Base-by-base conservation (phyloP, 2,888 invertebrate species). In the Leptinotarsa rubiginosa region DNA sequence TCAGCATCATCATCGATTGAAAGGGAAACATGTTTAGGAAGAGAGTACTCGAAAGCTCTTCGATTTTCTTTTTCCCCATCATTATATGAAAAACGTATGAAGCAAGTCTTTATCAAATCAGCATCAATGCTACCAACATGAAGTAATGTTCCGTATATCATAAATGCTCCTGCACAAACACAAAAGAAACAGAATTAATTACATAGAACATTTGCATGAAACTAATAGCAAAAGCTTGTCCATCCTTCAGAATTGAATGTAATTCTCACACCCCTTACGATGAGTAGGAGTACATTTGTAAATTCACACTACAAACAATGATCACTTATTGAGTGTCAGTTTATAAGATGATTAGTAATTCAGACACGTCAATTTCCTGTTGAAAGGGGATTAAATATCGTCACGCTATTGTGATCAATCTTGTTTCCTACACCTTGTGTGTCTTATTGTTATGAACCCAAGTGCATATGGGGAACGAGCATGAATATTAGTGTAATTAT, bases 301-400 rank as follows among this genome's bases (percentile, higher is more conserved):
- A 47, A 71, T 54, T 47, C 25, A 47, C 49, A 65, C 65, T 56
- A 15, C 50, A 70, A 72, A 65, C 70, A 73, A 74, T 69, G 72
- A 22, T 68, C 54, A 64, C 62, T 41, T 12, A 41, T 41, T 18
- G 18, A 12, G 41, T n/a, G n/a, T 31, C 62, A 41, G 12, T 62
- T 15, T 12, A 56, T 41, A 16, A 41, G 5, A 16, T 31, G 47
- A 73, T 78, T 77, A 73, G 68, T 73, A 78, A 72, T 73, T 50
- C 47, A 70, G 70, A 69, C 78, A 78, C 78, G 78, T 78, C 54
- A 65, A 50, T 73, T 77, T 76, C 75, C 76, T 77, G 77, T 77
- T 64, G 73, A 75, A 72, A 65, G 65, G 67, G 72, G 75, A 76
- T 75, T 68, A 65, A 72, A 75, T 76, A 70, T 78, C 73, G 73